Percentiles rank a stretch among this genome's conserved stretches.
phyloP scores from a whole-genome alignment of 2,797 vertebrate species.

The Aythya fuligula region DNA sequence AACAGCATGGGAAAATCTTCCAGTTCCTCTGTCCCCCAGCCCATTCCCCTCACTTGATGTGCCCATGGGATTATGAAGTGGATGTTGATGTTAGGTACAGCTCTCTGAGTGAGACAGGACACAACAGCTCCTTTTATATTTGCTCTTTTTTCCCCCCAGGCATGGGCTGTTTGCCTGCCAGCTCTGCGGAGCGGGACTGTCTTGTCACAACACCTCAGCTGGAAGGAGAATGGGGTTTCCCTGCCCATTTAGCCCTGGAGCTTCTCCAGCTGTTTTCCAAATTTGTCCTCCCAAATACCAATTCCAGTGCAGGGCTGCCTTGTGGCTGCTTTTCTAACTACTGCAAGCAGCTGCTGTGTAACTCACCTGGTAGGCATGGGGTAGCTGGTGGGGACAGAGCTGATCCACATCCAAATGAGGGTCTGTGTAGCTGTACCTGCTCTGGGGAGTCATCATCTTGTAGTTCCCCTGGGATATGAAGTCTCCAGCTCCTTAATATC shows the following conservation, averaged over 20 bases:
- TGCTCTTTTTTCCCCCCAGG: background rate
- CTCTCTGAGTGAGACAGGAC: background rate
- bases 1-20: background rate
- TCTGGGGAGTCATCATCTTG: background rate
- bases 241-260: conserved; percentile 27
- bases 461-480: background rate
- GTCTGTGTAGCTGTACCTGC: background rate
- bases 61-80: background rate
- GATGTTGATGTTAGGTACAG: background rate
- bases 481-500: background rate
- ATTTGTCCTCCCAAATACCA: background rate
- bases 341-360: background rate
- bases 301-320: background rate
- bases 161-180: background rate
- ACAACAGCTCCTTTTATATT: background rate
- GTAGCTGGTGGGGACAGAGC: background rate
- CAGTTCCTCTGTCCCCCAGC: background rate
- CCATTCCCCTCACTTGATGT: background rate
- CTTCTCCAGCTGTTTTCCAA: conserved; percentile 32
- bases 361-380: background rate
- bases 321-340: background rate
- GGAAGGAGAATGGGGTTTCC: conserved; percentile 32
- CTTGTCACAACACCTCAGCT: background rate
- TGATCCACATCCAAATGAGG: background rate
- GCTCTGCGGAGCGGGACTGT: background rate